Evolutionary conservation across 2,113 vertebrate species (phyloP).

Genomic region (Aspiorhynchus laticeps): DNA sequence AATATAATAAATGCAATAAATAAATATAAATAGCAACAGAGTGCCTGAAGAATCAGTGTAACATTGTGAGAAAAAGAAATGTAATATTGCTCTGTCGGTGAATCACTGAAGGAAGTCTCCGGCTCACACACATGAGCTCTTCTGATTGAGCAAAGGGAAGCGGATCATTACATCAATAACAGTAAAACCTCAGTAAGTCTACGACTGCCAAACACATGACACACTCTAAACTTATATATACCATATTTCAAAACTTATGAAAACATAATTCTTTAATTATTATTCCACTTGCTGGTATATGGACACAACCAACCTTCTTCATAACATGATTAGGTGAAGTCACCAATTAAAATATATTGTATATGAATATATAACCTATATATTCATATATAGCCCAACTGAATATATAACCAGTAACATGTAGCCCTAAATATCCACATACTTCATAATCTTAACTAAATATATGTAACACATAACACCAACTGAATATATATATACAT

Average conservation of each 20-base stretch:
- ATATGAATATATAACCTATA: not conserved
- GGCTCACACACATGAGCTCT: not conserved
- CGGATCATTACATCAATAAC: not conserved
- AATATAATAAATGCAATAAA: not conserved
- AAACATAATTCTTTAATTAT: not conserved
- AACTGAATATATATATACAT: too few relatives aligned
- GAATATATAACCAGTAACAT: not conserved
- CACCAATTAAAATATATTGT: not conserved
- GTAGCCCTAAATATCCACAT: not conserved
- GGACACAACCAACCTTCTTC: not conserved
- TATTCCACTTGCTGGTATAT: not conserved
- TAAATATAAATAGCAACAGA: not conserved
- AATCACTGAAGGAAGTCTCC: not conserved
- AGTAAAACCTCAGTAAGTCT: not conserved
- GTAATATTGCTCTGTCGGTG: not conserved
- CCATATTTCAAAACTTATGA: not conserved
- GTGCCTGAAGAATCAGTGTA: not conserved
- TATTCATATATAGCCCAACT: not conserved
- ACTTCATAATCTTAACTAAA: not conserved
- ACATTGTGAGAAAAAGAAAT: not conserved
- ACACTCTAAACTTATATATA: not conserved
- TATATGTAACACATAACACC: not conserved
- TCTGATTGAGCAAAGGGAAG: not conserved
- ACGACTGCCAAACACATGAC: not conserved
- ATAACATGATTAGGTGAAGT: not conserved